Evolutionary conservation across 2,113 vertebrate genomes (phyloP).

Genomic region (Macroglossus sobrinus): DNA sequence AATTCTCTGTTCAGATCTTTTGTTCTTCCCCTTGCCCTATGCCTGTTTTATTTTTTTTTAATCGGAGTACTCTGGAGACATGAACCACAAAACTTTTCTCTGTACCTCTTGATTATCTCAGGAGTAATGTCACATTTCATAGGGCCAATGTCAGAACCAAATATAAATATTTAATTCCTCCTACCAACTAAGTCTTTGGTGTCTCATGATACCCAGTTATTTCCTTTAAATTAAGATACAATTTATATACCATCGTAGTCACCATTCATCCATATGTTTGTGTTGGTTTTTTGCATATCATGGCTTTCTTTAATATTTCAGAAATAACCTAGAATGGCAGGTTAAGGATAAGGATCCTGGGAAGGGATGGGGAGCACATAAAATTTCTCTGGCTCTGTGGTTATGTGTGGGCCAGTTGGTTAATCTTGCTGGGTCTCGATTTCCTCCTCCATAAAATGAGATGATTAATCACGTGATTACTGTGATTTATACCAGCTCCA

Average conservation of each 20-base stretch:
- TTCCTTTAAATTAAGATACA: constrained; percentile 11
- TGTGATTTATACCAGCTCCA: not conserved
- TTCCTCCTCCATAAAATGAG: not conserved
- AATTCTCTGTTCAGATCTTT: constrained; percentile 59
- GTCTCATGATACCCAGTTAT: not conserved
- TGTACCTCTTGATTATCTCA: constrained; percentile 82
- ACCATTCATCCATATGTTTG: not conserved
- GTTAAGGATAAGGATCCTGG: not conserved
- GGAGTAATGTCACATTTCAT: not conserved
- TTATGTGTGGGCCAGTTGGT: not conserved
- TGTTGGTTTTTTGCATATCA: not conserved
- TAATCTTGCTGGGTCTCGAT: not conserved
- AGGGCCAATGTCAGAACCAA: not conserved
- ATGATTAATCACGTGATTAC: not conserved
- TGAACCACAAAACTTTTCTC: constrained; percentile 83
- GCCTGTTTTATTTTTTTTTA: constrained; percentile 63
- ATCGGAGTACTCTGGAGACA: constrained; percentile 81
- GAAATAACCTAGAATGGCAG: not conserved
- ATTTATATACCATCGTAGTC: not conserved
- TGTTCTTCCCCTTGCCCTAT: not conserved
- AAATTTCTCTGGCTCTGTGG: not conserved
- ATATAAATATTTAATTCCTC: not conserved
- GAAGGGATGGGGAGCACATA: not conserved
- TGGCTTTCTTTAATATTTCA: not conserved
- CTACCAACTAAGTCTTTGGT: not conserved